Evolutionary conservation across 2,113 vertebrate species (phyloP).

Genomic region (Cebidichthys violaceus): DNA sequence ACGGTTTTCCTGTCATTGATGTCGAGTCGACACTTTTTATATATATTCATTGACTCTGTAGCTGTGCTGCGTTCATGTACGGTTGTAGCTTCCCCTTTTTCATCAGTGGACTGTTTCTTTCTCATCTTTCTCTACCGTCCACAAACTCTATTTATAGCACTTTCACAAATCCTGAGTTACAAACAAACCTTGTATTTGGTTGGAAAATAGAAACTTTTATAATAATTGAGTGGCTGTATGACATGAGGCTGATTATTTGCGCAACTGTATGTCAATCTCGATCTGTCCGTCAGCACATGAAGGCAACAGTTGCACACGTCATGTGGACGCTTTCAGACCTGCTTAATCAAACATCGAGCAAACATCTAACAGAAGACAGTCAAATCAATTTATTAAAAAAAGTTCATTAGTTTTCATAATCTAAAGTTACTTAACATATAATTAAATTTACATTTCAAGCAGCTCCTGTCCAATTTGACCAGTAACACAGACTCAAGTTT

Average conservation of each 20-base stretch:
- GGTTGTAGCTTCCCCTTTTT: fast-evolving
- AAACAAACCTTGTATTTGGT: neutral
- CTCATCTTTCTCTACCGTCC: neutral
- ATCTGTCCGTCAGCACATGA: neutral
- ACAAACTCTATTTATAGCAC: neutral
- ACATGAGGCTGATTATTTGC: neutral
- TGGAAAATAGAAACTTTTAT: neutral
- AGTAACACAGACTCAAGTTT: neutral
- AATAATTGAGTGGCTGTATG: neutral
- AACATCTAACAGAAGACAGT: neutral
- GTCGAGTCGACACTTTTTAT: constrained; percentile 16
- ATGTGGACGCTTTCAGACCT: constrained; percentile 23
- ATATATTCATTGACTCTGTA: constrained; percentile 24
- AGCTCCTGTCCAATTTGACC: neutral
- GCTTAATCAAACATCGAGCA: constrained; percentile 59
- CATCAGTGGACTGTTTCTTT: too few relatives aligned
- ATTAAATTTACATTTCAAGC: neutral
- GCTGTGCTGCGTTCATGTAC: constrained; percentile 32
- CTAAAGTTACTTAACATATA: neutral
- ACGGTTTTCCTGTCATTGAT: neutral
- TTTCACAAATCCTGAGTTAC: neutral
- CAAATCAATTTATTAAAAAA: neutral
- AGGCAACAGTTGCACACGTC: constrained; percentile 48
- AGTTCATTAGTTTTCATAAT: neutral
- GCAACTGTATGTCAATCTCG: fast-evolving